Conservation (phyloP, 2,888 invertebrate genomes). For the Acleris cristana region DNA sequence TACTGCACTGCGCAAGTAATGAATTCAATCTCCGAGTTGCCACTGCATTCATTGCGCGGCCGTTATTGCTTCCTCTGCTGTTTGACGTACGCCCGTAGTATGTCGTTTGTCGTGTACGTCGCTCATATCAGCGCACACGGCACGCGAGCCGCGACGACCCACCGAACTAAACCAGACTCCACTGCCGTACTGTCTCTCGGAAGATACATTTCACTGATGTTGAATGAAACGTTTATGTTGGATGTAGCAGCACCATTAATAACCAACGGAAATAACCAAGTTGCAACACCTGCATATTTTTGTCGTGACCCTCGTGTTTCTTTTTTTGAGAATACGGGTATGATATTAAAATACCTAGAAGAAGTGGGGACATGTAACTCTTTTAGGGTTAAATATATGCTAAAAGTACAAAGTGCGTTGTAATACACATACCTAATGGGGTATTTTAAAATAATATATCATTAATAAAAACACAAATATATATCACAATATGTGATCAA, state of each 20-base stretch:
- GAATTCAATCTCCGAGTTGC: constrained; percentile 48
- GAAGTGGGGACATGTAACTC: background rate
- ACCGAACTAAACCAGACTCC: constrained; percentile 3
- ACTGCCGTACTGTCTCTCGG: background rate
- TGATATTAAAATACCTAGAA: background rate
- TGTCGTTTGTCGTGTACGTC: background rate
- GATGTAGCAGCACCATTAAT: constrained; percentile 2
- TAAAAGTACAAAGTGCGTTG: no score
- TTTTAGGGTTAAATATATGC: background rate
- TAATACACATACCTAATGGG: no score
- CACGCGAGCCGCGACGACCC: background rate
- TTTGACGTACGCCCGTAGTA: constrained; percentile 38
- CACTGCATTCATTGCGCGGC: constrained; percentile 44
- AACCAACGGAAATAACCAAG: constrained; percentile 1
- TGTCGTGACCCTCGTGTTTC: background rate
- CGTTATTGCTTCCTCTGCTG: constrained; percentile 48
- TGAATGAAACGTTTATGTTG: background rate
- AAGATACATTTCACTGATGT: background rate
- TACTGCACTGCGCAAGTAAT: constrained; percentile 51
- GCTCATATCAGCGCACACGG: constrained; percentile 9
- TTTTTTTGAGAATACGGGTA: background rate
- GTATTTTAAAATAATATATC: no score
- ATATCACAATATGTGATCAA: no score
- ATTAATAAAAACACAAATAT: no score
- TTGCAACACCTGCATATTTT: constrained; percentile 4